Conservation (phyloP, 2,888 invertebrate genomes). For the Gastracanthus pulcherrimus region DNA sequence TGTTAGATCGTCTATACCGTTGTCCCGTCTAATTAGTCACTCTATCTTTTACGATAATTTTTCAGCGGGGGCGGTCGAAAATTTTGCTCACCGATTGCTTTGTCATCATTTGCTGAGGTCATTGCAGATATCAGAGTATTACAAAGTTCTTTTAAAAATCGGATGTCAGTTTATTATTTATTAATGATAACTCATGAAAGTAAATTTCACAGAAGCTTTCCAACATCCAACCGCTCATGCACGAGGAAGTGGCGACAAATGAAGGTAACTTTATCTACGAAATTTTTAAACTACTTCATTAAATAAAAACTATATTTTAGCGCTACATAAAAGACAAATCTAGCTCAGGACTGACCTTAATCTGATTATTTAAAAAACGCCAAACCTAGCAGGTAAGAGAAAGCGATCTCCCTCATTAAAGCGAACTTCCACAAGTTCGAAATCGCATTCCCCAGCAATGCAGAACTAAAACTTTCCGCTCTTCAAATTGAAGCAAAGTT, state of each 20-base stretch:
- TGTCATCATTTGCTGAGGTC: background rate
- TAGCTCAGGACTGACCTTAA: too few relatives aligned
- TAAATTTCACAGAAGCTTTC: too few relatives aligned
- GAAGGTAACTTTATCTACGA: background rate
- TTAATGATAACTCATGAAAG: too few relatives aligned
- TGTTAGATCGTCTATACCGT: background rate
- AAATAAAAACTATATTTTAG: too few relatives aligned
- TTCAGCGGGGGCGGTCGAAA: background rate
- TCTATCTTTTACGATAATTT: background rate
- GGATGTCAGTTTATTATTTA: too few relatives aligned
- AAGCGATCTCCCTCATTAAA: background rate
- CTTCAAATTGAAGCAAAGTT: background rate
- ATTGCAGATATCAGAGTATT: too few relatives aligned
- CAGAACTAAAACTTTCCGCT: background rate
- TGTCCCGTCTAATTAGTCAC: slow-evolving; percentile 1
- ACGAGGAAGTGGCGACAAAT: too few relatives aligned
- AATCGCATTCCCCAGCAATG: slow-evolving; percentile 28
- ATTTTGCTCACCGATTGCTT: background rate
- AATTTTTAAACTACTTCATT: too few relatives aligned
- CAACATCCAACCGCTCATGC: too few relatives aligned
- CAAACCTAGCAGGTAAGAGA: background rate
- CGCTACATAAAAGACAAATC: too few relatives aligned
- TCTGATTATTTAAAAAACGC: background rate
- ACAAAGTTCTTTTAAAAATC: too few relatives aligned
- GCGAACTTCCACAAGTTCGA: slow-evolving; percentile 1